These are phyloP conservation scores for Pitta sordida DNA, from an alignment of 2,113 vertebrate genomes.

Conservation along the genomic window DNA sequence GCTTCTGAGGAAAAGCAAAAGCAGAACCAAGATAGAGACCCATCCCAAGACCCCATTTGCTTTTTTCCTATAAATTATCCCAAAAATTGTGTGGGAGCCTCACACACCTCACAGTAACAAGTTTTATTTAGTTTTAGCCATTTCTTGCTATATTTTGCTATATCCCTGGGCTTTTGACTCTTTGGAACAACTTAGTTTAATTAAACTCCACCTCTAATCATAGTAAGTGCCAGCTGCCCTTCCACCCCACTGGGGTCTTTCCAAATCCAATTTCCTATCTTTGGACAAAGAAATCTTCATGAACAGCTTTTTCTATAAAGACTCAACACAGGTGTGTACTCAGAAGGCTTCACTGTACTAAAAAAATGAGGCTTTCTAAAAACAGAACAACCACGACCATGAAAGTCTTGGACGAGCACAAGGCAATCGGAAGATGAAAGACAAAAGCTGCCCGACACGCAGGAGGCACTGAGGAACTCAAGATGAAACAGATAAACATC, in stretches of 20 bases:
- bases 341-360: neutral
- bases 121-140: neutral
- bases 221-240: neutral
- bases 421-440: neutral
- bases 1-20: neutral
- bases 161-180: neutral
- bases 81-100: neutral
- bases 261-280: neutral
- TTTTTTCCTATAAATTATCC: neutral
- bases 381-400: neutral
- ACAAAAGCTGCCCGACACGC: neutral
- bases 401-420: neutral
- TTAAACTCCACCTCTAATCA: neutral
- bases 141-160: neutral
- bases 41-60: neutral
- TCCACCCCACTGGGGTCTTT: neutral
- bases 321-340: neutral
- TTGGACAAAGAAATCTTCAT: neutral
- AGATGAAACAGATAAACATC: neutral
- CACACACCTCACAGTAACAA: neutral
- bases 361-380: slow-evolving; percentile 1
- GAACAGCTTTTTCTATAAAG: neutral
- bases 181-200: neutral
- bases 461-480: neutral
- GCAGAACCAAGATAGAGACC: neutral